Conservation (phyloP, 2,113 vertebrate genomes). For the Percina caprodes region DNA sequence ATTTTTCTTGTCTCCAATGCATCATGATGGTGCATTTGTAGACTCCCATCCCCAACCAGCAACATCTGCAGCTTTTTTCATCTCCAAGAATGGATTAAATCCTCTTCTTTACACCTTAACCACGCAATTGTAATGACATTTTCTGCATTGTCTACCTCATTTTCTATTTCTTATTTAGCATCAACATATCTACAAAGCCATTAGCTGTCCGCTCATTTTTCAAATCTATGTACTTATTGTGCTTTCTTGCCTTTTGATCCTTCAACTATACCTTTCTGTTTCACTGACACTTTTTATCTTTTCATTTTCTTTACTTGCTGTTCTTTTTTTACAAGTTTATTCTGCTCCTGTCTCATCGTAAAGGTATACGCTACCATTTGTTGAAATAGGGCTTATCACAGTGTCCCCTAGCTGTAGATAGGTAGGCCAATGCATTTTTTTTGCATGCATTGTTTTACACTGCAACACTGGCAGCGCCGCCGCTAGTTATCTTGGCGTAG, state of each 20-base stretch:
- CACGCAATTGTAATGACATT: background rate
- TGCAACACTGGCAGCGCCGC: too few relatives aligned
- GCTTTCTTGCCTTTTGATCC: background rate
- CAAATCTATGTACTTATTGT: background rate
- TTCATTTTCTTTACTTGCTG: slow-evolving; percentile 5
- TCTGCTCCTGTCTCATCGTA: slow-evolving; percentile 2
- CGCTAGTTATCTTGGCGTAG: too few relatives aligned
- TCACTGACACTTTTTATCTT: slow-evolving; percentile 15
- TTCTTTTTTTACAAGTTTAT: slow-evolving; percentile 18
- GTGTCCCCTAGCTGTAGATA: too few relatives aligned
- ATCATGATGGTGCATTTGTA: slow-evolving; percentile 2
- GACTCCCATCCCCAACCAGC: slow-evolving; percentile 6
- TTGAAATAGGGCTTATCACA: too few relatives aligned
- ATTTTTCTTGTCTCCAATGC: background rate
- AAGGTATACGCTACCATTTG: background rate
- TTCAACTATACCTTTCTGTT: slow-evolving; percentile 13
- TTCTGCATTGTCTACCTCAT: background rate
- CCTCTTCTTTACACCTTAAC: slow-evolving; percentile 8
- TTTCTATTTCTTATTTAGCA: slow-evolving; percentile 24
- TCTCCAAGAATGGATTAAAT: slow-evolving; percentile 3
- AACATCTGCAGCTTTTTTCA: slow-evolving; percentile 5
- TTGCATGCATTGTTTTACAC: too few relatives aligned
- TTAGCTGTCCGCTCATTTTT: slow-evolving; percentile 14
- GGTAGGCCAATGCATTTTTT: too few relatives aligned
- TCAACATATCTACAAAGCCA: slow-evolving; percentile 17